phyloP scores from a whole-genome alignment of 37 sponge, comb jelly and placozoan species.

The Mnemiopsis leidyi region DNA sequence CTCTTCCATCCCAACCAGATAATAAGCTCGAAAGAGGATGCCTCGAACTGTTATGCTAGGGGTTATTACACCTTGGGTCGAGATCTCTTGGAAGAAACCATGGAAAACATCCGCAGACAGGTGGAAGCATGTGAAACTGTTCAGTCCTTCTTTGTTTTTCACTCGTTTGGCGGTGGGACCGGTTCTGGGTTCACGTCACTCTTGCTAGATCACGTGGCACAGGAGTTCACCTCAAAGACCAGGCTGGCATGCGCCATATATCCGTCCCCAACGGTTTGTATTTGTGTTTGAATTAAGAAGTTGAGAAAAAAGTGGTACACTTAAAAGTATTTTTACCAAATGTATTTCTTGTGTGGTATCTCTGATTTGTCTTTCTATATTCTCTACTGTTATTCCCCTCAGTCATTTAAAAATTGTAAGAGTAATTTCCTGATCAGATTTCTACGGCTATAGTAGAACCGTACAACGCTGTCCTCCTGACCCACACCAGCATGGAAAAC shows the following conservation, averaged over 20 bases:
- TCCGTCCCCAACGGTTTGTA: neutral
- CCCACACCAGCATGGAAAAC: slow-evolving; percentile 63
- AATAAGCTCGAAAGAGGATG: slow-evolving; percentile 64
- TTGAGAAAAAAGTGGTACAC: no score
- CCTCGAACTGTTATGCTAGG: slow-evolving; percentile 64
- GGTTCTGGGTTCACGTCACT: slow-evolving; percentile 65
- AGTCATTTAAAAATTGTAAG: no score
- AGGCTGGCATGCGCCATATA: neutral
- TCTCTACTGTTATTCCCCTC: no score
- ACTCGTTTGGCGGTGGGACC: slow-evolving; percentile 64
- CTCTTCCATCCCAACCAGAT: slow-evolving; percentile 63
- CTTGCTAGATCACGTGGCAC: neutral
- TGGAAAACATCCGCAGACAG: slow-evolving; percentile 63
- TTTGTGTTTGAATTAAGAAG: neutral
- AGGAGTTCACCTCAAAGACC: slow-evolving; percentile 50
- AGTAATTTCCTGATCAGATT: no score
- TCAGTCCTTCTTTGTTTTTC: slow-evolving; percentile 65
- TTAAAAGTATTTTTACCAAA: no score
- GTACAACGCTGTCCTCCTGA: slow-evolving; percentile 65
- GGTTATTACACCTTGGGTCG: slow-evolving; percentile 65
- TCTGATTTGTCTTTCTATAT: slow-evolving; percentile 15
- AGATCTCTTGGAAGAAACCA: slow-evolving; percentile 26
- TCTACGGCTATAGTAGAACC: slow-evolving; percentile 67
- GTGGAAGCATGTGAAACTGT: slow-evolving; percentile 63
- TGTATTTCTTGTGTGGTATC: no score